Base-by-base conservation (phyloP, 2,113 vertebrate genomes). In the Semnornis frantzii region DNA sequence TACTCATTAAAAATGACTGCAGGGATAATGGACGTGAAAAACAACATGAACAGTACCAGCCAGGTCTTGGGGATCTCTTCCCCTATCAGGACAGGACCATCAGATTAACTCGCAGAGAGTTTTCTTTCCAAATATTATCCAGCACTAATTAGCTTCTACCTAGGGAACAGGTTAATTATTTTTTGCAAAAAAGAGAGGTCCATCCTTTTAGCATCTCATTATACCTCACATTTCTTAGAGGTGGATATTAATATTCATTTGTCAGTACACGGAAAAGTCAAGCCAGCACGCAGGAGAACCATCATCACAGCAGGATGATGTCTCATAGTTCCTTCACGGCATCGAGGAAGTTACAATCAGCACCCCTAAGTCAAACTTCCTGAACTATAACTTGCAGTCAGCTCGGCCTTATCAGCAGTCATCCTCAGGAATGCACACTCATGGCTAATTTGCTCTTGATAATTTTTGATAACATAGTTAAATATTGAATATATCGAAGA, bases 401-500 rank as follows among this genome's bases (percentile, higher is more conserved):
- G n/a, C 15, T 25, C 10, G 2, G 44, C 55, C 52, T 94, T 92
- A 93, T 94, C 95, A 17, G 82, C 80, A 28, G 6, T 34, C 0
- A 3, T 77, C 74, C 72, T 15, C 85, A 89, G 87, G 93, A 92
- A 87, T 89, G 94, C 88, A 93, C 27, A 31, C 82, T 87, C 85
- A 93, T 5, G 65, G 91, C 75, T 90, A 64, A 64, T 72, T 87
- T 62, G 62, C 58, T 77, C 64, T 52, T 8, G 60, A 37, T 82
- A 34, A 60, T 75, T 86, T 71, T 77, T 59, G 85, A 92, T 95
- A 95, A n/a, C 39, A 0, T 3, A 39, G 94, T 89, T 96, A 94
- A 95, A 97, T 94, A 95, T 93, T 96, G 86, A 91, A 90, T 85
- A 76, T 3, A 25, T 5, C 37, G 11, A 62, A 75, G 83, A 85